A percentile compares a stretch with the other conserved stretches of the same genome.
Evolutionary conservation across 2,797 vertebrate genomes (phyloP).

Genomic region (Anguilla marmorata): DNA sequence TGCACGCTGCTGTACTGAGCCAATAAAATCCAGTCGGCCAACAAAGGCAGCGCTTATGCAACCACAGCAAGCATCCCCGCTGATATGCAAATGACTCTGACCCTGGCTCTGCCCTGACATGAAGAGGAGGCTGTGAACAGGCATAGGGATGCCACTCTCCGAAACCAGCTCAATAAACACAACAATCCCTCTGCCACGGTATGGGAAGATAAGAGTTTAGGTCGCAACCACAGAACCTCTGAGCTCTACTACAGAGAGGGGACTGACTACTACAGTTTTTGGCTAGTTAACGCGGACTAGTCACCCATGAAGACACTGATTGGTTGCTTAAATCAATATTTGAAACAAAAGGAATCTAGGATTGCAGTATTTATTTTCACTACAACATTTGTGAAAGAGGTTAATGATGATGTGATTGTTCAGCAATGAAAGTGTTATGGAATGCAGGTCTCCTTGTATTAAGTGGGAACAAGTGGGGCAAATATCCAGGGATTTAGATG

Average conservation of each 20-base stretch:
- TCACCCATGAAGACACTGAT: not conserved
- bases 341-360: not conserved
- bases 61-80: not conserved
- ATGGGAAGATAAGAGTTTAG: not conserved
- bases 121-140: not conserved
- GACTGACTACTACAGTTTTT: not conserved
- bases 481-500: conserved; percentile 39
- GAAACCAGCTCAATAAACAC: not conserved
- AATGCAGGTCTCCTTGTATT: not conserved
- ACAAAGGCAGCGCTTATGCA: not conserved
- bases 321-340: not conserved
- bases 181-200: not conserved
- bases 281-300: not conserved
- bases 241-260: not conserved
- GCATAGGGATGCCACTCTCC: not conserved
- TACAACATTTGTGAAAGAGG: not conserved
- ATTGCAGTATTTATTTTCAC: not conserved
- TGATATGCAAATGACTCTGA: conserved; percentile 17
- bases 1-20: not conserved
- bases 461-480: not conserved
- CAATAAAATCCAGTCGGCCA: not conserved
- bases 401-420: not conserved
- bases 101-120: not conserved
- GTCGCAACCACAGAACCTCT: not conserved
- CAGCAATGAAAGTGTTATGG: not conserved